Conservation (phyloP, 2,113 vertebrate genomes). For the Pachycephala philippinensis region DNA sequence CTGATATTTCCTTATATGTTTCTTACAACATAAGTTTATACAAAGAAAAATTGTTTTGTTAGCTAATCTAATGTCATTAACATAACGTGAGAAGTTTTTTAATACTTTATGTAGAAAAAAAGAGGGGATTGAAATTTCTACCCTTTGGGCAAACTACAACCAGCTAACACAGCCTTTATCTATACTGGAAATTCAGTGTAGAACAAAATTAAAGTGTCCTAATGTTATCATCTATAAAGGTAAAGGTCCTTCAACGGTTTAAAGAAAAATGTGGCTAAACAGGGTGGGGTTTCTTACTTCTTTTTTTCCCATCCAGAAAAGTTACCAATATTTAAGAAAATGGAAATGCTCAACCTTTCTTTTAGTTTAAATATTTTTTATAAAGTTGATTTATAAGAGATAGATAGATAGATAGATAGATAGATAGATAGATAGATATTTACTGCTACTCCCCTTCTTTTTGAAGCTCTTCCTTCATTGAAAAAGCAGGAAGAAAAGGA, state of each 20-base stretch:
- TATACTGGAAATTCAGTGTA: neutral
- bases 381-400: neutral
- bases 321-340: neutral
- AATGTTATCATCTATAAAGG: neutral
- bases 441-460: neutral
- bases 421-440: neutral
- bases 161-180: neutral
- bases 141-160: neutral
- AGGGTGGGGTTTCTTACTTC: neutral
- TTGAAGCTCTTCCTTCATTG: neutral
- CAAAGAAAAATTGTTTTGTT: neutral
- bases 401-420: neutral
- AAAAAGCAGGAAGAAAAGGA: neutral
- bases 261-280: neutral
- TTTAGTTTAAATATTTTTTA: neutral
- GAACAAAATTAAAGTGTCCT: neutral
- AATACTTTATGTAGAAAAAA: neutral
- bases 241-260: neutral
- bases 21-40: neutral
- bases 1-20: neutral
- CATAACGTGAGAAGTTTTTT: neutral
- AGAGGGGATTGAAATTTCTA: neutral
- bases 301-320: neutral
- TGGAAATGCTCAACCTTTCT: neutral
- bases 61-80: neutral